Base-by-base conservation (phyloP, 92 coral and sea anemone genomes). In the Desmophyllum pertusum region DNA sequence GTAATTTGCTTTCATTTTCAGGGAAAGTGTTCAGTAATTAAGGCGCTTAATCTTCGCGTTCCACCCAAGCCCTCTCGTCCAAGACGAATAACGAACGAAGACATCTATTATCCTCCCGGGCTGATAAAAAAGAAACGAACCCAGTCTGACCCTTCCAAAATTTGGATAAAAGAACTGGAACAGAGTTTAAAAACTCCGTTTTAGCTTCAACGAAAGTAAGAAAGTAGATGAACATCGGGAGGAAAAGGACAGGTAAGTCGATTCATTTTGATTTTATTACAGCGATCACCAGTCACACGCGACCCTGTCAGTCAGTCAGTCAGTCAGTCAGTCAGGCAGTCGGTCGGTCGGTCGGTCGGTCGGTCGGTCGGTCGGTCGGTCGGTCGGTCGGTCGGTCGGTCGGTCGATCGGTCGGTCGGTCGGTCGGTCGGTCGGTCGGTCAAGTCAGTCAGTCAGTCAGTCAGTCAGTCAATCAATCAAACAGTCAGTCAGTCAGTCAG, bases 21-120 rank as follows among this genome's bases (percentile, higher is more conserved):
- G 99, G 99, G 99, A 42, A 88, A 90, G 73, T 96, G 99, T 27
- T 88, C 92, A 29, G 97, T 96, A 23, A 88, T 94, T 81, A 94
- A 97, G 85, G 94, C 91, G 0, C 88, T 94, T 77, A 90, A 97
- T 42, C 92, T 97, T 36, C 89, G 80, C 68, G 80, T 71, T 61
- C 73, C 75, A 1, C 83, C 82, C n/a, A 70, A 84, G 37, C 63
- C 50, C 2, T 35, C 79, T 39, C 85, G 84, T 15, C 87, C 90
- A 9, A 84, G 75, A 78, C 70, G 75, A 65, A 35, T 84, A 15
- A 78, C 64, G 3, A 87, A 81, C 23, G 93, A 89, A 2, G 88
- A 87, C 41, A 82, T 88, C 15, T 77, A 78, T 84, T 81, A 84
- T 39, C 84, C 93, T 10, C 14, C 82, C 79, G 89, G 94, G 15